Percentiles rank a stretch among this genome's conserved stretches.
Conservation (phyloP, 1,140 invertebrate genomes). For the Galleria mellonella region DNA sequence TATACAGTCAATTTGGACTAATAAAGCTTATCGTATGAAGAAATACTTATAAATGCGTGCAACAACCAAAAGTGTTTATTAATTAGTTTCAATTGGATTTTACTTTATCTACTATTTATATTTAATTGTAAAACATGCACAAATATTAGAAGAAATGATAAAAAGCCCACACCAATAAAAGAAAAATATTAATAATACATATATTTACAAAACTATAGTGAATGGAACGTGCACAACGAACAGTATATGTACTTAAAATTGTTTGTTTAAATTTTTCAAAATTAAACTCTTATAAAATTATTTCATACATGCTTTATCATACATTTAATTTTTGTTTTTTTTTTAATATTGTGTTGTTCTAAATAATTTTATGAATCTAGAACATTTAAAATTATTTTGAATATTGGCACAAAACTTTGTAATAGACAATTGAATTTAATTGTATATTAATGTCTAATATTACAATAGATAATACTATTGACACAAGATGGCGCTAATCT, state of each 20-base stretch:
- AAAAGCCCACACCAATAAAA: conserved; percentile 32
- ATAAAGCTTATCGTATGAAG: no score
- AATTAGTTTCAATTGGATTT: no score
- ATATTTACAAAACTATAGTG: background rate
- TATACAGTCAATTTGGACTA: no score
- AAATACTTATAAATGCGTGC: background rate
- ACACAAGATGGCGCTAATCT: no score
- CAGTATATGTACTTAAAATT: no score
- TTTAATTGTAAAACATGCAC: conserved; percentile 18
- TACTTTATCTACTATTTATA: no score
- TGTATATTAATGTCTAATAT: no score
- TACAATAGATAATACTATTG: no score
- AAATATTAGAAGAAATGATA: conserved; percentile 3
- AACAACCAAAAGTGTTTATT: background rate
- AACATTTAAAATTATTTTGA: background rate
- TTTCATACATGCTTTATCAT: conserved; percentile 58
- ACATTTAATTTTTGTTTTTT: background rate
- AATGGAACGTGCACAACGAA: no score
- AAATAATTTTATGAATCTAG: background rate
- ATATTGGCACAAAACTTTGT: background rate
- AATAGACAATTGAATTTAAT: no score
- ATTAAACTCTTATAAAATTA: no score
- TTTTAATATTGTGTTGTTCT: background rate
- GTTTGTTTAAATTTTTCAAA: no score
- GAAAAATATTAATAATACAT: background rate